Evolutionary conservation across 2,888 invertebrate genomes (phyloP).

Genomic region (Anodontia alba): DNA sequence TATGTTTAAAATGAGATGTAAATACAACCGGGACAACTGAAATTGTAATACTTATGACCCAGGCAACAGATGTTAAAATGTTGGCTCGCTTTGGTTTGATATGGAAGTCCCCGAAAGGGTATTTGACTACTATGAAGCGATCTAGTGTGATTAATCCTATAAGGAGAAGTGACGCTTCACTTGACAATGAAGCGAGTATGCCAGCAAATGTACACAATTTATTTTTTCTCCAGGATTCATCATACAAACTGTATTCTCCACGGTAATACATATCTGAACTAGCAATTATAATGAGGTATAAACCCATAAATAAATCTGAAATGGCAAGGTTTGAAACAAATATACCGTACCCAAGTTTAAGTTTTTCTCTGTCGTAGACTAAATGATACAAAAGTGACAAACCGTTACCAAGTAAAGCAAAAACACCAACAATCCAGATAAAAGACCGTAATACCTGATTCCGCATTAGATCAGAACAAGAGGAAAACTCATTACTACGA

Average conservation of each 20-base stretch:
- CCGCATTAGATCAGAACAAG: neutral
- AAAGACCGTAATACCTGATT: no score
- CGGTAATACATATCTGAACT: conserved; percentile 60
- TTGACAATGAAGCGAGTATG: conserved; percentile 61
- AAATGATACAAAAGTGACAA: no score
- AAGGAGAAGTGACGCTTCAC: conserved; percentile 83
- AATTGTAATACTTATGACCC: conserved; percentile 72
- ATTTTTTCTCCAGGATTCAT: conserved; percentile 61
- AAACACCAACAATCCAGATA: no score
- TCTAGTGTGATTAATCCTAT: no score
- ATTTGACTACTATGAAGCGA: no score
- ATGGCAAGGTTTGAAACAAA: conserved; percentile 39
- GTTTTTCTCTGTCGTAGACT: no score
- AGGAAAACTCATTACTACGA: neutral
- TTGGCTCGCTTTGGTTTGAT: conserved; percentile 60
- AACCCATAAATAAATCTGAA: conserved; percentile 38
- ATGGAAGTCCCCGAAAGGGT: conserved; percentile 84
- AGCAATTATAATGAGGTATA: conserved; percentile 56
- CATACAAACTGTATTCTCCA: conserved; percentile 57
- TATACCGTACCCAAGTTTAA: neutral
- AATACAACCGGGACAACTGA: conserved; percentile 80
- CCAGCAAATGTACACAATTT: no score
- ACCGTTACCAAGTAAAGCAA: no score
- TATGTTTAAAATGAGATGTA: conserved; percentile 66
- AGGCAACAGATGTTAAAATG: conserved; percentile 61